phyloP scores from a whole-genome alignment of 2,113 vertebrate species.

The Pholis gunnellus region DNA sequence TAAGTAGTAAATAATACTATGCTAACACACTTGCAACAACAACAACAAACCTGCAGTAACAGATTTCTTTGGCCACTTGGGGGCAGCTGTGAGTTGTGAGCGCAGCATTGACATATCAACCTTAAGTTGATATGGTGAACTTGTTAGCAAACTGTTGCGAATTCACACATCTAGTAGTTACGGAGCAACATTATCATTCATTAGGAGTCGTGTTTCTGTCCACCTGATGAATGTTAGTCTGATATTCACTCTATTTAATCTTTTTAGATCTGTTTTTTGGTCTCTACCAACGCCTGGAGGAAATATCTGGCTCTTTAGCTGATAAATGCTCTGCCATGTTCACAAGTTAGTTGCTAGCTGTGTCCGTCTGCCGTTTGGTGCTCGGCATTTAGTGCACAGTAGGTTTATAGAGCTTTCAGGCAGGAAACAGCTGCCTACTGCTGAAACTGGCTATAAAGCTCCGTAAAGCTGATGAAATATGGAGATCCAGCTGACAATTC shows the following conservation, averaged over 20 bases:
- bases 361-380: not conserved
- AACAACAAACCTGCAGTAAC: not conserved
- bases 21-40: no score
- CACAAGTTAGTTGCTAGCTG: not conserved
- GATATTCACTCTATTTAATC: no score
- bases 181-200: no score
- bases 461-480: no score
- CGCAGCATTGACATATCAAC: not conserved
- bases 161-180: no score
- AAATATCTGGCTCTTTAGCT: not conserved
- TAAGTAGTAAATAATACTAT: not conserved
- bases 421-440: not conserved
- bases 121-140: not conserved
- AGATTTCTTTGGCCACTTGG: not conserved
- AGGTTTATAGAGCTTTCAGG: not conserved
- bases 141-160: no score
- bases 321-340: not conserved
- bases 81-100: not conserved
- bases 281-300: no score
- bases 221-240: no score
- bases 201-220: no score
- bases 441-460: no score
- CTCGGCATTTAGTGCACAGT: not conserved
- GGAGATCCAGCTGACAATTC: no score
- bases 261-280: no score